Conservation (phyloP, 2,113 vertebrate species). For the Malurus melanocephalus region DNA sequence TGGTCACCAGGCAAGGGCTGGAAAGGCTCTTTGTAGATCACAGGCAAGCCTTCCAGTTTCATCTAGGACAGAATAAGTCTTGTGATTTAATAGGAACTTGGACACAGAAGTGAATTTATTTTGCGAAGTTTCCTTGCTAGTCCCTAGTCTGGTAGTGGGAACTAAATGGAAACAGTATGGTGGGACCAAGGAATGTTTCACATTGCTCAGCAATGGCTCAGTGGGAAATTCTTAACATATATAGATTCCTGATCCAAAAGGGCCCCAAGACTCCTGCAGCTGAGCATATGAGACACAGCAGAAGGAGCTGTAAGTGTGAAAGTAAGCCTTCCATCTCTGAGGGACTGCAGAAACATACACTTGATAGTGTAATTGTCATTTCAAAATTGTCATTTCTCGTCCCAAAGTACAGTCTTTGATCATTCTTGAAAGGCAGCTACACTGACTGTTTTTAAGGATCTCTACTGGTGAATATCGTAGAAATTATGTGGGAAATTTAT, state of each 20-base stretch:
- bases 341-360: background rate
- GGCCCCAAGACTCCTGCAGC: background rate
- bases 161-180: background rate
- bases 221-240: background rate
- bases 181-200: background rate
- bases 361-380: background rate
- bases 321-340: background rate
- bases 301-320: background rate
- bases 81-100: background rate
- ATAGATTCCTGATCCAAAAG: background rate
- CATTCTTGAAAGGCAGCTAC: background rate
- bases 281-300: background rate
- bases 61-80: background rate
- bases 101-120: background rate
- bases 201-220: background rate
- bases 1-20: background rate
- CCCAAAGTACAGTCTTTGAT: background rate
- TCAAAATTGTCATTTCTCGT: background rate
- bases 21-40: background rate
- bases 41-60: background rate
- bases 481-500: background rate
- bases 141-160: background rate
- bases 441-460: background rate
- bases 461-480: background rate
- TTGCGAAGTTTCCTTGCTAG: background rate